A percentile compares a stretch with the other conserved stretches of the same genome.
Evolutionary conservation across 2,113 vertebrate species (phyloP).

Genomic region (Ibidorhyncha struthersii): DNA sequence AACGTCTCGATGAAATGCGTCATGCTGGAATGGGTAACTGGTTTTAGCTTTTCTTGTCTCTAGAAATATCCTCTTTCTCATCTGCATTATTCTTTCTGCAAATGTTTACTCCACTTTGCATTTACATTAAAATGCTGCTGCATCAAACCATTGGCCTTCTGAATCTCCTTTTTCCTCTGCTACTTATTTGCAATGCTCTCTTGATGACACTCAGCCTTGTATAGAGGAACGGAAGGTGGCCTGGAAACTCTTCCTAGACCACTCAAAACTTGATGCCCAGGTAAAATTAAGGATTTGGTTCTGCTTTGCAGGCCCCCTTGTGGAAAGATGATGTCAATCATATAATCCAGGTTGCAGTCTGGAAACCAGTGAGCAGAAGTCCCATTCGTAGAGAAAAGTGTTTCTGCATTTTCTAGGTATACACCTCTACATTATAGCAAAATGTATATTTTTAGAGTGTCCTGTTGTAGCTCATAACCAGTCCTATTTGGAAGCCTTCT

Average conservation of each 20-base stretch:
- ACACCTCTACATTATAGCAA: background rate
- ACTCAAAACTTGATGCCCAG: background rate
- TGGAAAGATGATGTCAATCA: accelerated
- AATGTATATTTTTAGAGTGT: background rate
- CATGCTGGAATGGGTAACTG: background rate
- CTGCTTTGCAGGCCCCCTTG: background rate
- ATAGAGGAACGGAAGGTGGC: background rate
- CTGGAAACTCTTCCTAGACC: background rate
- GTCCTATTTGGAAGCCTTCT: background rate
- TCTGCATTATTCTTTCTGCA: conserved; percentile 21
- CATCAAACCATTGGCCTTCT: conserved; percentile 33
- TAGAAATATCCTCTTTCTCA: background rate
- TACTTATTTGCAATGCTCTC: background rate
- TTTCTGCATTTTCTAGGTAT: background rate
- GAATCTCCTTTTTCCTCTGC: conserved; percentile 45
- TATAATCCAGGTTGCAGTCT: background rate
- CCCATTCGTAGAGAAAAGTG: background rate
- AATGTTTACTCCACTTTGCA: conserved; percentile 31
- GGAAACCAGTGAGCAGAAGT: background rate
- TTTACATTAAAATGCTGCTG: conserved; percentile 58
- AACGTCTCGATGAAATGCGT: background rate
- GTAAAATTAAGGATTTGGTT: background rate
- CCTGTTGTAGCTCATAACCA: background rate
- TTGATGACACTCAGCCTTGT: background rate
- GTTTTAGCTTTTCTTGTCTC: conserved; percentile 2